Conservation (phyloP, 1,140 invertebrate species). For the Trachelipus rathkii region DNA sequence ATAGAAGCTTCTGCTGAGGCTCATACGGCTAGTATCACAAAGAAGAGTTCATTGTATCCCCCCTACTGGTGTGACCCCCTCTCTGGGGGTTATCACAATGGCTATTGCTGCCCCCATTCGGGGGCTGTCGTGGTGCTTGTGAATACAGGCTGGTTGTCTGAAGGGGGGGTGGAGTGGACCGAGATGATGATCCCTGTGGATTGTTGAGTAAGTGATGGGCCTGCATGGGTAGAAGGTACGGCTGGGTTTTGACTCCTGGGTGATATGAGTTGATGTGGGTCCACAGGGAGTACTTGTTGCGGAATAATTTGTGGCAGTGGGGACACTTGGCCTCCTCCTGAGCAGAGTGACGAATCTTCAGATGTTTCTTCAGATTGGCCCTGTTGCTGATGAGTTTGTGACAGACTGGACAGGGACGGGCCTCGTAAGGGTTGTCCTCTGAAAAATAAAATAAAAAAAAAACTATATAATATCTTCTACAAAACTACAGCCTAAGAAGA, state of each 20-base stretch:
- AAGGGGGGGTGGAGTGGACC: not conserved
- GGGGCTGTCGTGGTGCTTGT: not conserved
- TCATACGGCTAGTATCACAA: constrained; percentile 6
- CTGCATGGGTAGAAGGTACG: not conserved
- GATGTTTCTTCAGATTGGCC: constrained; percentile 52
- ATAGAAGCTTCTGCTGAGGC: not conserved
- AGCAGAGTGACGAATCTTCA: constrained; percentile 51
- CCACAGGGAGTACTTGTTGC: constrained; percentile 47
- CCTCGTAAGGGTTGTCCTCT: constrained; percentile 46
- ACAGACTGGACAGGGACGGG: constrained; percentile 51
- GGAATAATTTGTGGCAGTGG: constrained; percentile 47
- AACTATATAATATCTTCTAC: not conserved
- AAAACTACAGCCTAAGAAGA: not conserved
- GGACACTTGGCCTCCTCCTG: constrained; percentile 54
- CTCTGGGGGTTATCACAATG: not conserved
- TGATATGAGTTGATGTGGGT: constrained; percentile 52
- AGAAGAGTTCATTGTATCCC: not conserved
- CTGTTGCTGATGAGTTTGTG: constrained; percentile 53
- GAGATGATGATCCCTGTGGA: not conserved
- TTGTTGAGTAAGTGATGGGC: not conserved
- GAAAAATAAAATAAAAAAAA: constrained; percentile 19
- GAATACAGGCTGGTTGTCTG: not conserved
- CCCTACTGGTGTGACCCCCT: not conserved
- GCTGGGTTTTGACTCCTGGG: constrained; percentile 33
- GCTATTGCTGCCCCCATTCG: constrained; percentile 5